Percentiles rank a stretch among this genome's conserved stretches.
Conservation (phyloP, 2,797 vertebrate genomes). For the Cercopithecus mitis region DNA sequence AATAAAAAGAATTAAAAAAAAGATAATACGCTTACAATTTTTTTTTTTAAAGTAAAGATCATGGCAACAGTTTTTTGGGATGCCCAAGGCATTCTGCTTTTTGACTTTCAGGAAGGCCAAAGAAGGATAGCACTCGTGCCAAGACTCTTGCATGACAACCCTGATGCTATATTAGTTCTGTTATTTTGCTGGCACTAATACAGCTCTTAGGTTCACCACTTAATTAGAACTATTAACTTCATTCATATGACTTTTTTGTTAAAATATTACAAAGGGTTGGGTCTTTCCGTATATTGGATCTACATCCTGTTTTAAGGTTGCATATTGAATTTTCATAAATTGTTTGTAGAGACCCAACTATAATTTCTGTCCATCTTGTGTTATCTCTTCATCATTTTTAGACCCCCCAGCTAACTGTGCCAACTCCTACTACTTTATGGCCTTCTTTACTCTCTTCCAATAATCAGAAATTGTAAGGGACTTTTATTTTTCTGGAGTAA, state of each 20-base stretch:
- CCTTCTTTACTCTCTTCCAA: slow-evolving; percentile 94
- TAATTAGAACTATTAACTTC: slow-evolving; percentile 94
- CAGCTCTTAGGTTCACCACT: slow-evolving; percentile 92
- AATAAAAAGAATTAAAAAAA: no score
- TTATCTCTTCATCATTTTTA: slow-evolving; percentile 93
- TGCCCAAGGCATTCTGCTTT: not conserved
- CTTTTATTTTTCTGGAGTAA: slow-evolving; percentile 87
- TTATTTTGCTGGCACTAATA: slow-evolving; percentile 93
- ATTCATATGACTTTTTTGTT: slow-evolving; percentile 95
- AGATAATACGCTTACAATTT: no score
- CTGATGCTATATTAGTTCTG: slow-evolving; percentile 96
- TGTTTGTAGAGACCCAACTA: slow-evolving; percentile 92
- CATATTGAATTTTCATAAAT: slow-evolving; percentile 97
- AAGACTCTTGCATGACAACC: slow-evolving; percentile 93
- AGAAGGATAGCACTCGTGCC: slow-evolving; percentile 75
- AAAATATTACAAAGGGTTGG: slow-evolving; percentile 93
- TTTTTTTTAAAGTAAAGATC: not conserved
- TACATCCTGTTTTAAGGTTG: slow-evolving; percentile 94
- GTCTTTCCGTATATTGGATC: slow-evolving; percentile 91
- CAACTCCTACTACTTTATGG: slow-evolving; percentile 93
- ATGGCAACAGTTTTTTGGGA: not conserved
- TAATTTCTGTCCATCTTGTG: slow-evolving; percentile 93
- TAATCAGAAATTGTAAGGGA: slow-evolving; percentile 95
- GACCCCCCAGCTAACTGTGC: slow-evolving; percentile 92
- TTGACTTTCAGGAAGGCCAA: not conserved